phyloP scores from a whole-genome alignment of 2,888 invertebrate species.

The Orthosia gracilis region DNA sequence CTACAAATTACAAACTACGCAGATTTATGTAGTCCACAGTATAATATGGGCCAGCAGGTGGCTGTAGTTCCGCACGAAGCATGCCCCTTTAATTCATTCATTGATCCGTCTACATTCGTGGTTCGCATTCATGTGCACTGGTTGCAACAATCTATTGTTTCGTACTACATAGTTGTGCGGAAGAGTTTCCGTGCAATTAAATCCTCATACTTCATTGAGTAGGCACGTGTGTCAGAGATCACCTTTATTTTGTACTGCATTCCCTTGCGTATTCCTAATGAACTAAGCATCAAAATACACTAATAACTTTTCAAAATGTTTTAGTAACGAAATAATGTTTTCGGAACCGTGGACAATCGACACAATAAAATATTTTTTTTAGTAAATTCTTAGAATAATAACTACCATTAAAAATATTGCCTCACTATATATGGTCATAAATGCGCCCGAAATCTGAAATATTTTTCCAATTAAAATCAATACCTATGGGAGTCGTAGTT shows the following conservation, averaged over 20 bases:
- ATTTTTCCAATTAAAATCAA: slow-evolving; percentile 29
- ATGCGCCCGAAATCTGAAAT: slow-evolving; percentile 4
- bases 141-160: background rate
- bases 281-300: background rate
- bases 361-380: background rate
- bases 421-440: background rate
- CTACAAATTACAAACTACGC: background rate
- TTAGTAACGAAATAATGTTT: background rate
- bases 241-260: background rate
- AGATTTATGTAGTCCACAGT: slow-evolving; percentile 2
- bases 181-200: background rate
- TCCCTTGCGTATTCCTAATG: background rate
- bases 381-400: background rate
- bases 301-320: background rate
- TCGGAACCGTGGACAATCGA: background rate
- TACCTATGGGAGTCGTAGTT: background rate
- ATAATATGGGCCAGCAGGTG: background rate
- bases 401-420: background rate
- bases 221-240: background rate
- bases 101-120: background rate
- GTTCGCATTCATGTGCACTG: background rate
- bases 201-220: background rate
- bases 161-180: background rate
- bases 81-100: background rate
- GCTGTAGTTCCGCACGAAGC: background rate